Percentiles rank a stretch among this genome's conserved stretches.
Evolutionary conservation across 1,140 invertebrate species (phyloP).

Genomic region (Drosophila carrolli): DNA sequence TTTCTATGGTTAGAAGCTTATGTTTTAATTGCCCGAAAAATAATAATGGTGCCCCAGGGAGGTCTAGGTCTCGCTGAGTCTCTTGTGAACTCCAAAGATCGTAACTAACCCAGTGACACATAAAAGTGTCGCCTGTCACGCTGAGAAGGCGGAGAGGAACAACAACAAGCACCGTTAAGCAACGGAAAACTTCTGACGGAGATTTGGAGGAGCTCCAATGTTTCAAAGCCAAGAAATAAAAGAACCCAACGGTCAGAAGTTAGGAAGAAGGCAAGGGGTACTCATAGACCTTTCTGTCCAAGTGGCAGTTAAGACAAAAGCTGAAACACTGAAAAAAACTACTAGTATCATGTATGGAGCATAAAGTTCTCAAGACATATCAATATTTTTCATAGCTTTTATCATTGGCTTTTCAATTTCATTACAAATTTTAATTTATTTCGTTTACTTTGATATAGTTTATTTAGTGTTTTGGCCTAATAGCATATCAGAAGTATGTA

Average conservation of each 20-base stretch:
- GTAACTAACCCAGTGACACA: conserved; percentile 77
- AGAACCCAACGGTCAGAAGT: conserved; percentile 63
- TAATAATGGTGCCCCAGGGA: conserved; percentile 30
- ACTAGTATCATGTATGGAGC: background rate
- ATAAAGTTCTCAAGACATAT: background rate
- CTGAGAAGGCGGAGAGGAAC: conserved; percentile 21
- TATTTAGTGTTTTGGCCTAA: too few species aligned
- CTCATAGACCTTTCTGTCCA: background rate
- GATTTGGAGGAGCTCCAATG: conserved; percentile 7
- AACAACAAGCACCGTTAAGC: conserved; percentile 50
- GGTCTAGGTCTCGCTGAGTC: background rate
- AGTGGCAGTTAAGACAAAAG: background rate
- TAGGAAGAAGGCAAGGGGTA: background rate
- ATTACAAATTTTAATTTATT: too few species aligned
- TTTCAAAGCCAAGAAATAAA: conserved; percentile 39
- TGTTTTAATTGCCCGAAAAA: conserved; percentile 58
- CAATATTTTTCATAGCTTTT: background rate
- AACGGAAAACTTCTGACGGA: conserved; percentile 2
- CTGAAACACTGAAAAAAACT: conserved; percentile 2
- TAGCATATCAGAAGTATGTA: too few species aligned
- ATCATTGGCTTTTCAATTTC: background rate
- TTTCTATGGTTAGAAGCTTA: background rate
- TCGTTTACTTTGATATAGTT: background rate
- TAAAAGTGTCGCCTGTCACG: conserved; percentile 79
- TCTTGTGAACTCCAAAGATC: background rate